Evolutionary conservation across 1,140 invertebrate species (phyloP), one percentile per base, ranked within the genome.

Genomic region (Pantala flavescens): DNA sequence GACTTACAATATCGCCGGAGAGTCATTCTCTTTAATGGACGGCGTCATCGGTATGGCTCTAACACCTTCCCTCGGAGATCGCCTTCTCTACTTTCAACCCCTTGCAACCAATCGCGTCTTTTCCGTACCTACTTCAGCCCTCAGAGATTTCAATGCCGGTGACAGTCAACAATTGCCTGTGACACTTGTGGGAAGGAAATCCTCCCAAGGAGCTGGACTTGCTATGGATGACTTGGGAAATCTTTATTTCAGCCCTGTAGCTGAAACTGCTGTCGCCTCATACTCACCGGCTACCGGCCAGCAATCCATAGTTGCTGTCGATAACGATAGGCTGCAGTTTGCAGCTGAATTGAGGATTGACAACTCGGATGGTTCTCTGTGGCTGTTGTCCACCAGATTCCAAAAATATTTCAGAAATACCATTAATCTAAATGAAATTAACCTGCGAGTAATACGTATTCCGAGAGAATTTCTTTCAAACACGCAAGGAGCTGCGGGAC

Each of bases 31-130:
- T 11, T 82, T 94, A 0, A 90, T 91, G 85, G 92, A 94, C 79
- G 92, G 91, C 7, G 83, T 94, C 24, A 89, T 94, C 0, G 92
- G 92, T 0, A 79, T 94, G n/a, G 85, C 90, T 0, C 88, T 92
- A 76, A 92, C 91, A 0, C 83, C 87, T 23, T 87, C 73, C 10
- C 23, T 75, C 19, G 74, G 74, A 28, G 71, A 74, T 3, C 75
- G 86, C 0, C 83, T 86, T 0, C 77, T 94, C 0, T 94, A 92
- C 80, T 94, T 89, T 83, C 91, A 93, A 80, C 91, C 93, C 0
- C 82, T 94, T 74, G 92, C 92, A n/a, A 92, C 91, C 7, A 88
- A 93, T 82, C 86, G 90, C 86, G 87, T 94, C 0, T 93, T 90
- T 82, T 90, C 90, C 71, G 87, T 94, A 7, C 86, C 90, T 11